Evolutionary conservation across 1,140 invertebrate genomes (phyloP).

Genomic region (Mercenaria mercenaria): DNA sequence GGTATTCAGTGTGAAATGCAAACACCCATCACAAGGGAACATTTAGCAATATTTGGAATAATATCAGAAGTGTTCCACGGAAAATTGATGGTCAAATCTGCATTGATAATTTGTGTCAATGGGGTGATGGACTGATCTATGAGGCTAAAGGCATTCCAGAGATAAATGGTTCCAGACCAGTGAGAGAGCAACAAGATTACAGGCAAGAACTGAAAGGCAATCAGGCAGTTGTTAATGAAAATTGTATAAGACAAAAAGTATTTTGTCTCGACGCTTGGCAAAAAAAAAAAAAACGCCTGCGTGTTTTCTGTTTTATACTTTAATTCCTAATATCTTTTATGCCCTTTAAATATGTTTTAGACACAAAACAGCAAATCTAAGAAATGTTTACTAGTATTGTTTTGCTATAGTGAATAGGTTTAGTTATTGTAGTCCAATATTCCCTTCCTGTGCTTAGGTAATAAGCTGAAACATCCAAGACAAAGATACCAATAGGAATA

Average conservation of each 20-base stretch:
- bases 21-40: constrained; percentile 44
- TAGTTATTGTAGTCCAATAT: too few relatives aligned
- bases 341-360: too few relatives aligned
- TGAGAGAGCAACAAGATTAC: background rate
- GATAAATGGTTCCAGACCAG: constrained; percentile 19
- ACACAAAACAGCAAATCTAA: too few relatives aligned
- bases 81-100: constrained; percentile 51
- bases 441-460: too few relatives aligned
- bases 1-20: constrained; percentile 28
- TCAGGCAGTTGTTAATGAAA: background rate
- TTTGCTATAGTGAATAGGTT: too few relatives aligned
- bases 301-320: too few relatives aligned
- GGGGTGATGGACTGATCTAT: background rate
- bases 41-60: constrained; percentile 48
- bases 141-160: constrained; percentile 26
- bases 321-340: too few relatives aligned
- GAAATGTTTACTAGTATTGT: too few relatives aligned
- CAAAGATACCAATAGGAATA: too few relatives aligned
- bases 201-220: background rate
- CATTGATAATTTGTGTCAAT: constrained; percentile 54
- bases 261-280: background rate
- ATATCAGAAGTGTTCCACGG: constrained; percentile 30
- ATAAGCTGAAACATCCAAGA: too few relatives aligned
- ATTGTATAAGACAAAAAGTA: background rate
- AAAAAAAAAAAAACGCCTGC: background rate